Evolutionary conservation across 2,888 invertebrate genomes (phyloP).

Genomic region (Ceraclea dissimilis): DNA sequence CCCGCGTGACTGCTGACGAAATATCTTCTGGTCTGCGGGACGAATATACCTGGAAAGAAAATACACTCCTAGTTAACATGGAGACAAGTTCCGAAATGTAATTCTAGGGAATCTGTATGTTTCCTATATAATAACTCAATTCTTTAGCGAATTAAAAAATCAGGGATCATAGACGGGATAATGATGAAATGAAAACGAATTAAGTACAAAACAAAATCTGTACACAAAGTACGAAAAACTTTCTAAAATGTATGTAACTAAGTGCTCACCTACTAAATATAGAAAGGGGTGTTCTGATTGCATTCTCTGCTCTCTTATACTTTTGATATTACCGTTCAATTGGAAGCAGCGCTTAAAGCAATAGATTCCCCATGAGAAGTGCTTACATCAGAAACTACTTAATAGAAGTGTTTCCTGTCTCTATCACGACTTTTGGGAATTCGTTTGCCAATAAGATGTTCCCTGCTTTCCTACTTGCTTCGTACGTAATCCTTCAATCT

Average conservation of each 20-base stretch:
- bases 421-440: not conserved
- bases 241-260: no score
- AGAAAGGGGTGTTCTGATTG: not conserved
- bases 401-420: constrained; percentile 1
- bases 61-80: no score
- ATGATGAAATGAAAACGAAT: no score
- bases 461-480: no score
- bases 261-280: no score
- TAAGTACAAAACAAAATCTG: no score
- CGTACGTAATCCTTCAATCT: no score
- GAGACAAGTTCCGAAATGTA: not conserved
- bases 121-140: no score
- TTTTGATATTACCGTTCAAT: not conserved
- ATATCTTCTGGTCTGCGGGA: constrained; percentile 48
- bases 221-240: no score
- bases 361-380: not conserved
- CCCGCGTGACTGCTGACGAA: constrained; percentile 64
- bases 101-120: no score
- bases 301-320: not conserved
- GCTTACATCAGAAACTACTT: constrained; percentile 2
- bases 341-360: not conserved
- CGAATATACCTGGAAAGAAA: constrained; percentile 45
- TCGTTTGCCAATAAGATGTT: not conserved
- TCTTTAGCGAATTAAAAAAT: no score
- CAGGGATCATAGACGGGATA: no score